Percentiles rank a stretch among this genome's conserved stretches.
Conservation (phyloP, 2,888 invertebrate species). For the Drosophila borealis region DNA sequence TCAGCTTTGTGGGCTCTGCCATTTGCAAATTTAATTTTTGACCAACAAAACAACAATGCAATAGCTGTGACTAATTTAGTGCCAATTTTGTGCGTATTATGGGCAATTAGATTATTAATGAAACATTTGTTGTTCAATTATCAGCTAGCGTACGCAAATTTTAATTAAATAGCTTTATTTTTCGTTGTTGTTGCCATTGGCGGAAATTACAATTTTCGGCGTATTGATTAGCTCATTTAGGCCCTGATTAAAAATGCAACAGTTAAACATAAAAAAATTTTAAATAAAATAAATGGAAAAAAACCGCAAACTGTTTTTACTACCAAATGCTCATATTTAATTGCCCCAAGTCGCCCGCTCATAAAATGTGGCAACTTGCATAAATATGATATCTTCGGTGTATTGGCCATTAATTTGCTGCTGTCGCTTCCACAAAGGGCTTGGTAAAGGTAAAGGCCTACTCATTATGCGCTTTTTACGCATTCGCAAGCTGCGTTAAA, state of each 20-base stretch:
- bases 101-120: constrained; percentile 78
- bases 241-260: constrained; percentile 66
- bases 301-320: constrained; percentile 59
- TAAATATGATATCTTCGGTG: constrained; percentile 25
- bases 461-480: constrained; percentile 42
- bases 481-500: constrained; percentile 8
- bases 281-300: background rate
- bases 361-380: constrained; percentile 22
- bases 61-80: constrained; percentile 73
- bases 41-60: constrained; percentile 49
- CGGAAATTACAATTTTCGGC: constrained; percentile 65
- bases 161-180: constrained; percentile 67
- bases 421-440: background rate
- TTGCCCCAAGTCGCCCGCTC: constrained; percentile 17
- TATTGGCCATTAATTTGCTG: constrained; percentile 33
- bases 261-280: constrained; percentile 30
- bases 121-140: constrained; percentile 75
- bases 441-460: constrained; percentile 34
- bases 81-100: constrained; percentile 75
- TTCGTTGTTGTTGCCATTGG: background rate
- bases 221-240: constrained; percentile 71
- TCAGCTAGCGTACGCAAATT: constrained; percentile 50
- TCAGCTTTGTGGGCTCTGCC: constrained; percentile 26
- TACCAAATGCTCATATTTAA: constrained; percentile 43
- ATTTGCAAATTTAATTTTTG: constrained; percentile 69